Conservation (phyloP, 2,888 invertebrate genomes). For the Cheilosia soror region DNA sequence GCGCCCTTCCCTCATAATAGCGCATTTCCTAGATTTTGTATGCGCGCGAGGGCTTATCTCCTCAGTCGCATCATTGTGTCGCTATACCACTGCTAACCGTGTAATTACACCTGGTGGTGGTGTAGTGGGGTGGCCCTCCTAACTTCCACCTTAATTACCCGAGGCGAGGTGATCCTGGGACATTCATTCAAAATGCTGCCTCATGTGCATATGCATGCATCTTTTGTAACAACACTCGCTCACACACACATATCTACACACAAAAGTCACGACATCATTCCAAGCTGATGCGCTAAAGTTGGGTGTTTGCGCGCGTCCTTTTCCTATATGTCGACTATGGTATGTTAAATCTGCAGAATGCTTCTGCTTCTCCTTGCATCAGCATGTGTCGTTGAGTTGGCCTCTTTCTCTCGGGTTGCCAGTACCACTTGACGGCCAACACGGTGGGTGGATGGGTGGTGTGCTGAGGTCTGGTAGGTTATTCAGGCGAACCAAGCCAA, state of each 20-base stretch:
- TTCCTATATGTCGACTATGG: constrained; percentile 31
- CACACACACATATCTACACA: constrained; percentile 2
- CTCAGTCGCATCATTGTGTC: constrained; percentile 53
- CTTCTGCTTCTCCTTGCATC: constrained; percentile 68
- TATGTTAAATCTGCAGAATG: constrained; percentile 49
- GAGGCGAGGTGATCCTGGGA: constrained; percentile 72
- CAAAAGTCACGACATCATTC: constrained; percentile 73
- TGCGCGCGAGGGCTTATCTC: constrained; percentile 73
- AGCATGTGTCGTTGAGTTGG: constrained; percentile 68
- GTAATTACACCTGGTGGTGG: constrained; percentile 65
- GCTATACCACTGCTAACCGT: constrained; percentile 47
- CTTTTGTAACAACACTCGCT: constrained; percentile 41
- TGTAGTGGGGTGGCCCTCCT: constrained; percentile 16
- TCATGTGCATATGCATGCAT: constrained; percentile 73
- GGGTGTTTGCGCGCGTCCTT: constrained; percentile 35
- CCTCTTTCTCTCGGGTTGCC: background rate
- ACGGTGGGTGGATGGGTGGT: background rate
- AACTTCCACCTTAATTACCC: constrained; percentile 69
- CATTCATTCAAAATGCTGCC: constrained; percentile 74
- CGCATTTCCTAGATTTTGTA: constrained; percentile 75
- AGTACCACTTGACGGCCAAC: constrained; percentile 1
- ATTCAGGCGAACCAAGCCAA: constrained; percentile 77
- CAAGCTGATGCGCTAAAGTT: constrained; percentile 72
- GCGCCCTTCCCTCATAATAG: constrained; percentile 73
- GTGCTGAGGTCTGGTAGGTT: constrained; percentile 40